A percentile compares a stretch with the other conserved stretches of the same genome.
These are phyloP conservation scores for Anarhynchus alexandrinus DNA, from an alignment of 2,113 vertebrate species.

Conservation along the genomic window DNA sequence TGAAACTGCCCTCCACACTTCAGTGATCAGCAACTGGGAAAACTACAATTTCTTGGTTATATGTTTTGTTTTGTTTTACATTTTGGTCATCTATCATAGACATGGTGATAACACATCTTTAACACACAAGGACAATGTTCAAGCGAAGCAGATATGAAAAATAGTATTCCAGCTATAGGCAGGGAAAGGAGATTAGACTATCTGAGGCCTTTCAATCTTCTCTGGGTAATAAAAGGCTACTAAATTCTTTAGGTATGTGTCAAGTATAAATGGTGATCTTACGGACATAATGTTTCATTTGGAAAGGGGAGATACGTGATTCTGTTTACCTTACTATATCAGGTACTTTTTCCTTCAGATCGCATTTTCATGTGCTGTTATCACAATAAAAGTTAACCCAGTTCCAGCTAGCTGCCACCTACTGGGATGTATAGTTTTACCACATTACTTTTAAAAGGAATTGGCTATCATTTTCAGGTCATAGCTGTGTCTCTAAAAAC, in stretches of 20 bases:
- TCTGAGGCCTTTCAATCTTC: constrained; percentile 31
- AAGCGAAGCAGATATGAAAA: background rate
- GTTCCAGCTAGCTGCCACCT: constrained; percentile 71
- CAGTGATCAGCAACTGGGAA: background rate
- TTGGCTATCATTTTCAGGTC: constrained; percentile 40
- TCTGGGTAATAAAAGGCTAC: background rate
- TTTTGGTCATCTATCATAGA: background rate
- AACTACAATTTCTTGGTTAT: background rate
- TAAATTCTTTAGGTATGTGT: background rate
- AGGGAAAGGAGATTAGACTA: background rate
- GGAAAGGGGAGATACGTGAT: constrained; percentile 1
- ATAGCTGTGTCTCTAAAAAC: background rate
- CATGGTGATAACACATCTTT: background rate
- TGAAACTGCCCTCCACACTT: background rate
- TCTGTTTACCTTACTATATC: constrained; percentile 61
- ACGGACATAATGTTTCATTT: constrained; percentile 9
- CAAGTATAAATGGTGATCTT: background rate
- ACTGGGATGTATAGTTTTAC: constrained; percentile 66
- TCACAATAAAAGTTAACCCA: constrained; percentile 71
- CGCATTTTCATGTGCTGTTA: constrained; percentile 61
- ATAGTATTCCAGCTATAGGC: background rate
- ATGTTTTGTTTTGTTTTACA: background rate
- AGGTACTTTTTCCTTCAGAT: constrained; percentile 46
- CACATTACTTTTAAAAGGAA: constrained; percentile 34
- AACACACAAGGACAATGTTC: background rate